A percentile compares a stretch with the other conserved stretches of the same genome.
Evolutionary conservation across 2,113 vertebrate genomes (phyloP).

Genomic region (Zosterops japonicus): DNA sequence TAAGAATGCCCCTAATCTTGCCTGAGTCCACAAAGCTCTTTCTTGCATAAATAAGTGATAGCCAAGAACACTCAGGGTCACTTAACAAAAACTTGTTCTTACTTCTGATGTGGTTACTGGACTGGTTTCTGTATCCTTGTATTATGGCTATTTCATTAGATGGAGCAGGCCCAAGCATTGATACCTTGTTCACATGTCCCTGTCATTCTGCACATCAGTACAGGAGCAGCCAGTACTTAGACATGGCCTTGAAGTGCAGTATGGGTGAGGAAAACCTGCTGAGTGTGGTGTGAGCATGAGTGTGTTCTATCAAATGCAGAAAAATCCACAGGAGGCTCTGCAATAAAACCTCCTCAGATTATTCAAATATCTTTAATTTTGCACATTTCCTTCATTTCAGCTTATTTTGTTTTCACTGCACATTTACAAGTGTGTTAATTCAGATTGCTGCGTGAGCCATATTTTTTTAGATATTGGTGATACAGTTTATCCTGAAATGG

Average conservation of each 20-base stretch:
- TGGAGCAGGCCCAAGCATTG: neutral
- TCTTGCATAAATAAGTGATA: neutral
- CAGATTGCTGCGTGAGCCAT: neutral
- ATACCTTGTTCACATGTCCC: neutral
- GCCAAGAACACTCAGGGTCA: neutral
- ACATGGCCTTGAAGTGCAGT: neutral
- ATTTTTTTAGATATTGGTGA: neutral
- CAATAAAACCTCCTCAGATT: neutral
- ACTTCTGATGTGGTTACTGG: neutral
- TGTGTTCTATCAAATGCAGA: neutral
- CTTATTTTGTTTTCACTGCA: neutral
- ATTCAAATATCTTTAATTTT: neutral
- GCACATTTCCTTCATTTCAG: neutral
- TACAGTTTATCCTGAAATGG: neutral
- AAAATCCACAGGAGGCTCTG: neutral
- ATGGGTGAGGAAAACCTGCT: neutral
- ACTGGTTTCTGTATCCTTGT: neutral
- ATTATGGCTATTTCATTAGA: rapidly evolving
- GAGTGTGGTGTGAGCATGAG: neutral
- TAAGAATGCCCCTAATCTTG: neutral
- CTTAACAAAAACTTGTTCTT: neutral
- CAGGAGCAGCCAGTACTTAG: neutral
- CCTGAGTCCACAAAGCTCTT: neutral
- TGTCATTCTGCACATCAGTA: neutral
- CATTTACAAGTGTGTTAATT: neutral